Percentiles rank a stretch among this genome's conserved stretches.
Conservation (phyloP, 2,797 vertebrate genomes). For the Myotis findleyi region DNA sequence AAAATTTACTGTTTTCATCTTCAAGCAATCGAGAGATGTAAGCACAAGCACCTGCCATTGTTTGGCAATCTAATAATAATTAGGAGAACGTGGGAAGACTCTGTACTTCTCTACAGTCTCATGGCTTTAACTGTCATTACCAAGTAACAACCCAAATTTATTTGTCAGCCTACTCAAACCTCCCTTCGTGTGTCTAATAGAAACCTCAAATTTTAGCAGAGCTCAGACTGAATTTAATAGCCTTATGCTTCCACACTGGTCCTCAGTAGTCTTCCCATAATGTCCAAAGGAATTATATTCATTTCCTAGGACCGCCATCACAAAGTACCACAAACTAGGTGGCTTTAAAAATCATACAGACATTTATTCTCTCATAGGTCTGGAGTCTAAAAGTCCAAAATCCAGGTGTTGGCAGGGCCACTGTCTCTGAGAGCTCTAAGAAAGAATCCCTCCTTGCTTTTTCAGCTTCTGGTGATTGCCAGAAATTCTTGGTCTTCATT, state of each 20-base stretch:
- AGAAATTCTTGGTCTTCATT: fast-evolving
- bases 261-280: not conserved
- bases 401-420: not conserved
- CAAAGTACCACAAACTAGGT: not conserved
- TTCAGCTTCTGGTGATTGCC: not conserved
- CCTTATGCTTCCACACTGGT: no score
- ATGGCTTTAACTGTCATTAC: not conserved
- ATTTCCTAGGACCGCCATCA: not conserved
- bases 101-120: not conserved
- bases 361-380: not conserved
- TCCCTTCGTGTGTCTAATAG: not conserved
- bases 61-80: not conserved
- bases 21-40: not conserved
- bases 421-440: not conserved
- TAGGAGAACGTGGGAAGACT: not conserved
- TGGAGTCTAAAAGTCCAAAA: not conserved
- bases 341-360: not conserved
- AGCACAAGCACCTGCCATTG: not conserved
- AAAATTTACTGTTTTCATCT: not conserved
- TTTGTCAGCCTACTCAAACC: not conserved
- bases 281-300: not conserved
- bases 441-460: not conserved
- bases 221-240: not conserved
- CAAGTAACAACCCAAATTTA: not conserved
- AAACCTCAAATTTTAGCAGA: not conserved